These are phyloP conservation scores for Melanotaenia boesemani DNA, from an alignment of 2,797 vertebrate species.

Conservation along the genomic window DNA sequence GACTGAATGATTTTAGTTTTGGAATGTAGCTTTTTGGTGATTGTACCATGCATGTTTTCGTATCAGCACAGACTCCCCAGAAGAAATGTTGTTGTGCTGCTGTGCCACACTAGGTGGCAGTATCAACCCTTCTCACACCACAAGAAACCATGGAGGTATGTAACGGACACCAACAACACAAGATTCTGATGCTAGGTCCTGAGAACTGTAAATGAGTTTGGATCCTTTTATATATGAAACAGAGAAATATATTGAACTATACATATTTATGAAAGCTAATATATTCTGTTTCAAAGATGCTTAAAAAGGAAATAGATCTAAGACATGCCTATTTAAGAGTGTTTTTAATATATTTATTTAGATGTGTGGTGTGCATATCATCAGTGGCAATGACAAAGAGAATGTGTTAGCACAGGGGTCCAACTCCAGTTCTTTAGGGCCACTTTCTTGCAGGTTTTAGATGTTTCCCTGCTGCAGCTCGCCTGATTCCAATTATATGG, in stretches of 20 bases:
- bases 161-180: constrained; percentile 37
- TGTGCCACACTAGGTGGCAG: constrained; percentile 84
- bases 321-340: constrained; percentile 65
- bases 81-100: constrained; percentile 78
- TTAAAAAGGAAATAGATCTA: constrained; percentile 60
- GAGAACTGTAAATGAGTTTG: constrained; percentile 52
- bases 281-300: constrained; percentile 74
- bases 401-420: constrained; percentile 38
- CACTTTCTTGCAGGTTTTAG: background rate
- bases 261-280: constrained; percentile 79
- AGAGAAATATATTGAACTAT: constrained; percentile 68
- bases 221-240: constrained; percentile 47
- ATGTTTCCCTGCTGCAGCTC: background rate
- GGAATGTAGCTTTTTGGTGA: constrained; percentile 80
- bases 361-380: constrained; percentile 56
- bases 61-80: constrained; percentile 67
- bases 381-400: constrained; percentile 59
- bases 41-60: constrained; percentile 83
- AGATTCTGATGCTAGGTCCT: constrained; percentile 31
- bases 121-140: constrained; percentile 51
- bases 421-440: background rate
- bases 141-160: constrained; percentile 62
- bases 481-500: too few species aligned
- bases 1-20: constrained; percentile 70
- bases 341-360: constrained; percentile 75